Evolutionary conservation across 2,888 invertebrate species (phyloP).

Genomic region (Periphyllus acericola): DNA sequence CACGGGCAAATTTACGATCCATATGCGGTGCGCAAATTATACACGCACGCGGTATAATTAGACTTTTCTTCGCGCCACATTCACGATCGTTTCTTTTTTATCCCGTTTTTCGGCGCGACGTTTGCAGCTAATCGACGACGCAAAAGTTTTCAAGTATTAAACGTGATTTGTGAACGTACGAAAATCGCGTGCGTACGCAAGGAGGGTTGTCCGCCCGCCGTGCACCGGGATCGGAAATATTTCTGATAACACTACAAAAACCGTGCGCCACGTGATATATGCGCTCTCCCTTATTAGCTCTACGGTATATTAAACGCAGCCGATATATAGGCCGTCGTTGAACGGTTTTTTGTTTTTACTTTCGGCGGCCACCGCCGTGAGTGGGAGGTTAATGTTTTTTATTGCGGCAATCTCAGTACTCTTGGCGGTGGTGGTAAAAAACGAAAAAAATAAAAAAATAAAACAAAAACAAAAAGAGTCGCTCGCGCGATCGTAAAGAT

Average conservation of each 20-base stretch:
- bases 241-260: not conserved
- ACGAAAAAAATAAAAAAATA: not conserved
- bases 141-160: constrained; percentile 46
- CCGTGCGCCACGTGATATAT: constrained; percentile 15
- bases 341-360: constrained; percentile 13
- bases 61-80: constrained; percentile 23
- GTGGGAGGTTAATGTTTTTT: constrained; percentile 18
- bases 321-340: constrained; percentile 21
- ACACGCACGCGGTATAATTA: not conserved
- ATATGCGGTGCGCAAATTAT: not conserved
- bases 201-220: not conserved
- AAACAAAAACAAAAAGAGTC: not conserved
- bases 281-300: constrained; percentile 38
- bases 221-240: constrained; percentile 13
- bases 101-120: not conserved
- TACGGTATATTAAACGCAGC: not conserved
- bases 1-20: constrained; percentile 34
- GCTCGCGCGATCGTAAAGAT: not conserved
- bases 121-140: constrained; percentile 38
- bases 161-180: constrained; percentile 50
- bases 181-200: not conserved
- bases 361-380: not conserved
- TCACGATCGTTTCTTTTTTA: not conserved
- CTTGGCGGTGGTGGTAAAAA: not conserved
- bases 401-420: not conserved